phyloP scores from a whole-genome alignment of 2,113 vertebrate species.

The Trichechus manatus region DNA sequence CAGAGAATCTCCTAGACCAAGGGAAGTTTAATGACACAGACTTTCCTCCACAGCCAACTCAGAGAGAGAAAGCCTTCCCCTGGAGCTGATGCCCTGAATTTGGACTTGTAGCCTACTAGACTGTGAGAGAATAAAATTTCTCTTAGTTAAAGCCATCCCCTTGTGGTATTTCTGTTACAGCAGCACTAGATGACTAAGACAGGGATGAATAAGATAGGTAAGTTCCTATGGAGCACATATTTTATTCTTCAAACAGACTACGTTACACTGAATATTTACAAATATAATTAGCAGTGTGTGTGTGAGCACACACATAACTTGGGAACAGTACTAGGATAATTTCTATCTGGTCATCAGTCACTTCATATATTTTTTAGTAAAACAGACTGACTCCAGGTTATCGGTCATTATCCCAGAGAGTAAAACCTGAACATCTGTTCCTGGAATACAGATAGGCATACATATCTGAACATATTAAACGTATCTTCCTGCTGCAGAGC shows the following conservation, averaged over 20 bases:
- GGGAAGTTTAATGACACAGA: too few relatives aligned
- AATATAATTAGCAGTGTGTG: background rate
- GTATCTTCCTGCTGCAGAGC: background rate
- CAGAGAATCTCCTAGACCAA: too few relatives aligned
- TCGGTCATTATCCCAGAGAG: slow-evolving; percentile 32
- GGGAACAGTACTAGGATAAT: slow-evolving; percentile 10
- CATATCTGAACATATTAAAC: slow-evolving; percentile 20
- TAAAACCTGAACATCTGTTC: background rate
- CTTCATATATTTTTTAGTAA: background rate
- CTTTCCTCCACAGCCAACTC: too few relatives aligned
- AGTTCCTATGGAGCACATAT: background rate
- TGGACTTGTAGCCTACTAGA: too few relatives aligned
- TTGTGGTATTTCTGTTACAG: too few relatives aligned
- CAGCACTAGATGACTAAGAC: too few relatives aligned
- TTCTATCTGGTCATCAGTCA: background rate
- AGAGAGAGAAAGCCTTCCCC: too few relatives aligned
- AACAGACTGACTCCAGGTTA: background rate
- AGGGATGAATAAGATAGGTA: background rate
- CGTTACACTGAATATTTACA: background rate
- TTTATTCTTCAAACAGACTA: slow-evolving; percentile 11
- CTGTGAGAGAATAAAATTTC: too few relatives aligned
- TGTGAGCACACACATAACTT: slow-evolving; percentile 36
- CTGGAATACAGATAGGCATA: background rate
- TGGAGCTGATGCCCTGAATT: too few relatives aligned
- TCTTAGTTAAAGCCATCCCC: too few relatives aligned